Evolutionary conservation across 2,888 invertebrate species (phyloP), one percentile per base, ranked within the genome.

Genomic region (Orthosia cruda): DNA sequence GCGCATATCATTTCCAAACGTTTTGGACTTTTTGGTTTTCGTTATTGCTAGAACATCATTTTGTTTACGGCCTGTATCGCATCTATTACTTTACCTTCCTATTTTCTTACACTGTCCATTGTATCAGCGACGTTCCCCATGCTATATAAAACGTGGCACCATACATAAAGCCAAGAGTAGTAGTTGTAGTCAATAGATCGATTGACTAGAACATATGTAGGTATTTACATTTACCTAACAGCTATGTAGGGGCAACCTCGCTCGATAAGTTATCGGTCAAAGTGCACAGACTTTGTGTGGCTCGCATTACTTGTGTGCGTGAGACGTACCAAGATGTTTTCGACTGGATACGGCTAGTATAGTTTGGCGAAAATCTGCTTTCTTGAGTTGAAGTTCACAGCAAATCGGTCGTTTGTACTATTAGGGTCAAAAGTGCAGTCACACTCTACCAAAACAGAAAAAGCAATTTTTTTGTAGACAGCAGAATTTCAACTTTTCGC

Each of bases 201-300:
- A 79, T 74, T 79, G 70, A 68, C 61, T 74, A 74, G 77, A 79
- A 79, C 67, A 71, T 76, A 58, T 40, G 23, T 66, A 84, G 70
- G 79, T 84, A 85, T 79, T 80, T 85, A 59, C 9, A 87, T 82
- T 81, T 82, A 82, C 80, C 82, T 81, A 86, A 81, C 72, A 66
- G 75, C 59, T 80, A 75, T 77, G 69, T 70, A 80, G 79, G 83
- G 82, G 85, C 84, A 86, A 83, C 75, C 82, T 87, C 76, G 83
- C 62, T 71, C 77, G 89, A 90, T 89, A 90, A 85, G 77, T 62
- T 88, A 87, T 88, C 89, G 84, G 81, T 74, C 86, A 86, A 83
- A 86, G 84, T 87, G 83, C 82, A 76, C 77, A 85, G 81, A 87
- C 87, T 83, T 80, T 82, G 79, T 84, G 83, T 83, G 84, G 66